Percentiles rank a stretch among this genome's conserved stretches.
Conservation (phyloP, 2,888 invertebrate genomes). For the Muscina levida region DNA sequence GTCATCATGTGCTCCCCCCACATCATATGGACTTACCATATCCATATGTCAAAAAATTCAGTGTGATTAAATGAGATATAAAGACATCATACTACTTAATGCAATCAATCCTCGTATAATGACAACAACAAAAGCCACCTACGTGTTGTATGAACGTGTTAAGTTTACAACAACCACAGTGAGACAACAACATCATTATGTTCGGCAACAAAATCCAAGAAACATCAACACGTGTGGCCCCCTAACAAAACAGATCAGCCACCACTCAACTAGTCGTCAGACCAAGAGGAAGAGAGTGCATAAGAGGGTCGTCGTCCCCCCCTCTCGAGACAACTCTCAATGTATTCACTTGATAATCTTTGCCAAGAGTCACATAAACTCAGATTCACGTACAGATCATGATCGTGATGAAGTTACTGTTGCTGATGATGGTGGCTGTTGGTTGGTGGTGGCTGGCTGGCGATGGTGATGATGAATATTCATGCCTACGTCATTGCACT, state of each 20-base stretch:
- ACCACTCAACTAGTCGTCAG: constrained; percentile 6
- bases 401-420: constrained; percentile 48
- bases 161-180: constrained; percentile 33
- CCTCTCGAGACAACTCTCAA: too few species aligned
- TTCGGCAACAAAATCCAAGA: constrained; percentile 51
- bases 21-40: constrained; percentile 47
- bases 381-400: constrained; percentile 20
- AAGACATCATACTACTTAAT: constrained; percentile 61
- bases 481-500: constrained; percentile 68
- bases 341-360: constrained; percentile 33
- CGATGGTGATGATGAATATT: constrained; percentile 57
- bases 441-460: too few species aligned
- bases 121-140: constrained; percentile 52
- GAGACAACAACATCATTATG: not conserved
- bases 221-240: constrained; percentile 73
- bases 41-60: constrained; percentile 47
- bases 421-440: constrained; percentile 38
- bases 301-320: not conserved
- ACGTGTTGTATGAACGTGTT: constrained; percentile 58
- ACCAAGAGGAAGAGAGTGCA: not conserved
- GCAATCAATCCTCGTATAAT: constrained; percentile 41
- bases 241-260: constrained; percentile 53
- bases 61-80: constrained; percentile 45
- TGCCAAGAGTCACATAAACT: constrained; percentile 3
- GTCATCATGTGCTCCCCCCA: too few species aligned